These are phyloP conservation scores for Verasper variegatus DNA, from an alignment of 2,113 vertebrate genomes.

Conservation along the genomic window DNA sequence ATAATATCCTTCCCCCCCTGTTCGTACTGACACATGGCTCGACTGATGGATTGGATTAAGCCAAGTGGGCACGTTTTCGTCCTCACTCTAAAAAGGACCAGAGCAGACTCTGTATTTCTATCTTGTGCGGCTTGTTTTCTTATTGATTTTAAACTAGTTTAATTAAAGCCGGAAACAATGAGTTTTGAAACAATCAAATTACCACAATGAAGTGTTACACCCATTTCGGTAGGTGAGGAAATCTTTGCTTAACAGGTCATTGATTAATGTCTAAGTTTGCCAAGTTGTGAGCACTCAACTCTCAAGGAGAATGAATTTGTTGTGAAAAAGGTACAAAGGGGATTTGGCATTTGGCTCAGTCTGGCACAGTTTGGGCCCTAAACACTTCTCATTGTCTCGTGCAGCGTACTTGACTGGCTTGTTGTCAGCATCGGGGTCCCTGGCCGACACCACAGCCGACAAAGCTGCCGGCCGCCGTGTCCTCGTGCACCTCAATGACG, in stretches of 20 bases:
- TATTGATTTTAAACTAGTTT: constrained; percentile 55
- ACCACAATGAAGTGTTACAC: constrained; percentile 5
- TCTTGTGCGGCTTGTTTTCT: constrained; percentile 39
- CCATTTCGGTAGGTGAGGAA: constrained; percentile 17
- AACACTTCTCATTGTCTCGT: background rate
- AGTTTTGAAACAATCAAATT: constrained; percentile 35
- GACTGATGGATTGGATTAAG: constrained; percentile 76
- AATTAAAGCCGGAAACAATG: constrained; percentile 59
- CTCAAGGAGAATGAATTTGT: background rate
- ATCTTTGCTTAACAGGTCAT: constrained; percentile 38
- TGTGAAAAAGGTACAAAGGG: background rate
- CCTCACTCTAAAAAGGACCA: constrained; percentile 38
- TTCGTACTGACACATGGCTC: constrained; percentile 48
- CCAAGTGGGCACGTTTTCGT: constrained; percentile 67
- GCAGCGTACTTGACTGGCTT: constrained; percentile 89
- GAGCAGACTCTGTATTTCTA: constrained; percentile 42
- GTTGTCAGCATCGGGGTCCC: constrained; percentile 90
- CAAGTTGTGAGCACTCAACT: background rate
- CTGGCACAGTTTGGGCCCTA: background rate
- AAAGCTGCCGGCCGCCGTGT: constrained; percentile 89
- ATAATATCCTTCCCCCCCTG: constrained; percentile 62
- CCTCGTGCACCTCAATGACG: constrained; percentile 95
- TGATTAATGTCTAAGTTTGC: constrained; percentile 33
- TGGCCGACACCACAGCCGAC: constrained; percentile 90
- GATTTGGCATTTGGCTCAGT: constrained; percentile 6